Base-by-base conservation (phyloP, 2,888 invertebrate species). In the Proisotoma minuta region DNA sequence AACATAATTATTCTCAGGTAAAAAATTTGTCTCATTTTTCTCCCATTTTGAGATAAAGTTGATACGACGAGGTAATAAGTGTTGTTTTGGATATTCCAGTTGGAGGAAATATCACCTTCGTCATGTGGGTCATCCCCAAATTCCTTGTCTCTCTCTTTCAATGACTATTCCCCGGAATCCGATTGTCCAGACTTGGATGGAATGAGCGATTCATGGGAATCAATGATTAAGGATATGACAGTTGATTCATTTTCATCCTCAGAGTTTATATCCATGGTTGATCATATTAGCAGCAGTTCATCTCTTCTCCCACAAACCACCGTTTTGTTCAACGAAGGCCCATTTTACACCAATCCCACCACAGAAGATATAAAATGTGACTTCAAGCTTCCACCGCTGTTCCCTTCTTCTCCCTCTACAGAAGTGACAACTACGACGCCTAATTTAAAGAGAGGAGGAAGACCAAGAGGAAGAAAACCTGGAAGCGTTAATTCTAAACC, bases 401-500 rank as follows among this genome's bases (percentile, higher is more conserved):
- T n/a, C n/a, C n/a, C n/a, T n/a, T 4, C 22, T 28, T 8, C 57
- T 10, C 20, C 1, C 15, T 34, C 24, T n/a, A 20, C 10, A 10
- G 1, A 18, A 18, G 12, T 10, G 3, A 4, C 20, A 39, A 5
- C 34, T 5, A 18, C 39, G 18, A 24, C 18, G 3, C 20, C 4
- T 56, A 34, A 53, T 8, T 28, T 10, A 5, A 26, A 10, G 8
- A 27, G 52, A 24, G 28, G 26, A 4, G 1, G 43, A 20, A 20
- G 60, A 24, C 57, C 65, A 0, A 15, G 63, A 20, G 68, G 63
- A 4, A 40, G 60, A 28, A 65, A 62, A 34, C 63, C 61, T 2
- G 61, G 60, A 10, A 63, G 60, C 50, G n/a, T 5, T 2, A 20
- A 20, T 18, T 28, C 27, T 3, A 24, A 50, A n/a, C 53, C 53